These are phyloP conservation scores for Orestias chungarensis DNA, from an alignment of 2,797 vertebrate species.

Conservation along the genomic window DNA sequence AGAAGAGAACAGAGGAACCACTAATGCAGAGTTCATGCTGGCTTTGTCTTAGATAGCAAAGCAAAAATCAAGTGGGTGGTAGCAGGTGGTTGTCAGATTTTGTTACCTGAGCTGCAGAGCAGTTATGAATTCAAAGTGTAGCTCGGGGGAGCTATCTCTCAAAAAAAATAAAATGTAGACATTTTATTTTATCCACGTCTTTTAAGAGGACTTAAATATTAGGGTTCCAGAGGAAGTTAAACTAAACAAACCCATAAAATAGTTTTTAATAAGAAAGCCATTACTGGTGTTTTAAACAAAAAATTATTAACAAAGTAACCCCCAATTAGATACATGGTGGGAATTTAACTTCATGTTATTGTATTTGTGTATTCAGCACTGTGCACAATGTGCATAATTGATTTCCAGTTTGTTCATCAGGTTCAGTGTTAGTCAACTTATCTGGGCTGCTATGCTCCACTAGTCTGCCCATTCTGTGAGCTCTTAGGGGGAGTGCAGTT, in stretches of 20 bases:
- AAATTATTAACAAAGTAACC: neutral
- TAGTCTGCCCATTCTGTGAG: slow-evolving; percentile 65
- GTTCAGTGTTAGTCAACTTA: slow-evolving; percentile 69
- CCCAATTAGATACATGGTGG: slow-evolving; percentile 11
- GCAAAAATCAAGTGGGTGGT: slow-evolving; percentile 34
- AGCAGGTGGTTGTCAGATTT: slow-evolving; percentile 68
- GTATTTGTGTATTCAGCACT: slow-evolving; percentile 27
- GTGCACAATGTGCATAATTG: slow-evolving; percentile 64
- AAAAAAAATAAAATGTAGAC: neutral
- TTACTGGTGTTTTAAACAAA: neutral
- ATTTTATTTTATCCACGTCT: neutral
- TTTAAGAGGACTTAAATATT: slow-evolving; percentile 1
- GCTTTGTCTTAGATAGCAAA: slow-evolving; percentile 52
- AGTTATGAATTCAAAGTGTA: slow-evolving; percentile 39
- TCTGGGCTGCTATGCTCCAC: slow-evolving; percentile 74
- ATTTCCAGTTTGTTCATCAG: slow-evolving; percentile 71
- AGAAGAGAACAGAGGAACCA: slow-evolving; percentile 36
- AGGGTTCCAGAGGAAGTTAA: neutral
- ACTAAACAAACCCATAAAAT: neutral
- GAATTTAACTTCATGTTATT: slow-evolving; percentile 43
- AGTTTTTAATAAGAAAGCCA: neutral
- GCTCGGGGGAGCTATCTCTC: slow-evolving; percentile 20
- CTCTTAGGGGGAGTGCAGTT: slow-evolving; percentile 74
- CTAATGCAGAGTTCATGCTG: slow-evolving; percentile 56
- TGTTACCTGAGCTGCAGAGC: slow-evolving; percentile 49